A percentile compares a stretch with the other conserved stretches of the same genome.
Evolutionary conservation across 35 echinoderm and acorn worm species (phyloP).

Genomic region (Hemicentrotus pulcherrimus): DNA sequence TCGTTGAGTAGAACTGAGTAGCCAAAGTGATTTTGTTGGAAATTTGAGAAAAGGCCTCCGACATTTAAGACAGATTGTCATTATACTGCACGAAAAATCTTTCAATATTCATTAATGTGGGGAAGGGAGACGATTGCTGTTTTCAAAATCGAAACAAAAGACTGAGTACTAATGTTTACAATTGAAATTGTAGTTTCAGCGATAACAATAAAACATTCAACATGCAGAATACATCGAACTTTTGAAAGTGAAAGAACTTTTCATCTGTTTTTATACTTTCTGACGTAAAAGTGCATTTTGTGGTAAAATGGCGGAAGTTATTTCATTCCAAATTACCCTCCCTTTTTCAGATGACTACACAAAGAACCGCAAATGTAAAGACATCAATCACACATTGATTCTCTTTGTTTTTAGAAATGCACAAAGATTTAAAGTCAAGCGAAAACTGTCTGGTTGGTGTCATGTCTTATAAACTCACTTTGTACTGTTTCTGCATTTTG

Average conservation of each 20-base stretch:
- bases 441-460: too few relatives aligned
- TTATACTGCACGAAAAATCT: too few relatives aligned
- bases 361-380: neutral
- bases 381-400: too few relatives aligned
- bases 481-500: too few relatives aligned
- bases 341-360: neutral
- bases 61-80: too few relatives aligned
- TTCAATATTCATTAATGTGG: neutral
- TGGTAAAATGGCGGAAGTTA: neutral
- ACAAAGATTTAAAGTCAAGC: too few relatives aligned
- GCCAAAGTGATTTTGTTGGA: too few relatives aligned
- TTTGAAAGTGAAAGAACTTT: conserved; percentile 2
- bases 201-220: neutral
- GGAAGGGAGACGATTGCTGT: neutral
- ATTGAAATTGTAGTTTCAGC: neutral
- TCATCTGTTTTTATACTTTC: neutral
- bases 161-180: neutral
- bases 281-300: neutral
- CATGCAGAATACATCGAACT: neutral
- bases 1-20: too few relatives aligned
- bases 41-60: too few relatives aligned
- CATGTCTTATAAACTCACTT: too few relatives aligned
- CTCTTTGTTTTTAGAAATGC: too few relatives aligned
- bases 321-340: neutral
- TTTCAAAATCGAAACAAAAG: neutral